These are phyloP conservation scores for Ennomos quercinarius DNA, from an alignment of 2,888 invertebrate genomes.

Conservation along the genomic window DNA sequence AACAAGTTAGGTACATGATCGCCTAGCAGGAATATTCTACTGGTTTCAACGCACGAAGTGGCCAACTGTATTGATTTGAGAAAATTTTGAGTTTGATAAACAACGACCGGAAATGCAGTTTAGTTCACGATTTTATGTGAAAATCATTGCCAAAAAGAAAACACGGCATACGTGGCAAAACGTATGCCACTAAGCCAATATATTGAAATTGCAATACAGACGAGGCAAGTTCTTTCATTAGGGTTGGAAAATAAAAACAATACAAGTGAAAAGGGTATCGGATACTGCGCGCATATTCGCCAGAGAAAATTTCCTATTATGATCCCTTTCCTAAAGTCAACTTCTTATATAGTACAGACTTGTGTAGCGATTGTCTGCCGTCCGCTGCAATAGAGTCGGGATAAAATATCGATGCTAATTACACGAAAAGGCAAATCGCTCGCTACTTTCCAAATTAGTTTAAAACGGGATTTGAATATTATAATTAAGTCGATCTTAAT, in stretches of 20 bases:
- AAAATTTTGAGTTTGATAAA: too few species aligned
- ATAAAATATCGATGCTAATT: slow-evolving; percentile 40
- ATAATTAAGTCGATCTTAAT: slow-evolving; percentile 36
- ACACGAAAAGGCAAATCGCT: slow-evolving; percentile 13
- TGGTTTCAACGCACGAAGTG: not conserved
- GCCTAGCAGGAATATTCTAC: slow-evolving; percentile 4
- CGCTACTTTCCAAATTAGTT: slow-evolving; percentile 35
- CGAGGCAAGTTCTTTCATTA: slow-evolving; percentile 83
- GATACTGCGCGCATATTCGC: slow-evolving; percentile 77
- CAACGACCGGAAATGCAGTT: too few species aligned
- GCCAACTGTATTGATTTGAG: too few species aligned
- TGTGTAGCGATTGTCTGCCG: slow-evolving; percentile 75
- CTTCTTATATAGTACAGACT: slow-evolving; percentile 67
- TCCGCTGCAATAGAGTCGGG: slow-evolving; percentile 51
- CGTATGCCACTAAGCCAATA: slow-evolving; percentile 62
- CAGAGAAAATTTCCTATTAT: slow-evolving; percentile 82
- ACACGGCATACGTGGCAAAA: slow-evolving; percentile 51
- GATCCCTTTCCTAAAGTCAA: slow-evolving; percentile 80
- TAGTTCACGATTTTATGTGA: slow-evolving; percentile 42
- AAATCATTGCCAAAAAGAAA: slow-evolving; percentile 44
- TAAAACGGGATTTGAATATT: slow-evolving; percentile 43
- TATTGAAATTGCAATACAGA: slow-evolving; percentile 77
- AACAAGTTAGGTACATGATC: too few species aligned
- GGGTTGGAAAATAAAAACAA: slow-evolving; percentile 83
- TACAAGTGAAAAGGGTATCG: slow-evolving; percentile 84